Base-by-base conservation (phyloP, 1,140 invertebrate genomes). In the Temnothorax nylanderi region DNA sequence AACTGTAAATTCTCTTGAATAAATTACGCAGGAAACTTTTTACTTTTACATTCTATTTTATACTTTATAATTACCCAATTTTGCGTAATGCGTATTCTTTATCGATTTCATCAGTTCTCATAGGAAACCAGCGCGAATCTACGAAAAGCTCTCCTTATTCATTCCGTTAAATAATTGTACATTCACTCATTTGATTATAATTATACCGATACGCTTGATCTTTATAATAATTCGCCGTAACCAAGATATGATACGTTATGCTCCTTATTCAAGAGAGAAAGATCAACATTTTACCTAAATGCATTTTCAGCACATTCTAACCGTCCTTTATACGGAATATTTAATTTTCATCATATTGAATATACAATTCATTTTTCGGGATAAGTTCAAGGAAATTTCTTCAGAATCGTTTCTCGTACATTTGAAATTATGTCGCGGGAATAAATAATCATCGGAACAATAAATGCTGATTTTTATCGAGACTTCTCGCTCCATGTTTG, bases 261-360 rank as follows among this genome's bases (percentile, higher is more conserved):
- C 37, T 75, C 10, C 10, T 34, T 80, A 54, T 41, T 81, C 13
- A 16, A 34, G 44, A 51, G 11, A 80, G 6, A 60, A 13, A 67
- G 3, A 41, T 41, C 44, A 67, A 80, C 47, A 41, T 58, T 26
- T n/a, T 77, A 76, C 62, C 44, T 78, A 78, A 49, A 64, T 64
- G 44, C 44, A 58, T 76, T 76, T 58, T 44, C 1, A 49, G 0
- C 44, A 65, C 44, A 65, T 21, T 64, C 18, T 78, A 64, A 34
- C 10, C n/a, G 13, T 32, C 16, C 11, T 49, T 64, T 2, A 78
- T 49, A 18, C 11, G 51, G 75, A 18, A 78, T 78, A 78, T 51
- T 18, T 49, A 62, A 62, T 62, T 47, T 65, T 34, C 44, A 7
- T 34, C 16, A 7, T 64, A n/a, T 64, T n/a, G 10, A 41, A 58